Base-by-base conservation (phyloP, 2,797 vertebrate genomes). In the Siniperca obscura region DNA sequence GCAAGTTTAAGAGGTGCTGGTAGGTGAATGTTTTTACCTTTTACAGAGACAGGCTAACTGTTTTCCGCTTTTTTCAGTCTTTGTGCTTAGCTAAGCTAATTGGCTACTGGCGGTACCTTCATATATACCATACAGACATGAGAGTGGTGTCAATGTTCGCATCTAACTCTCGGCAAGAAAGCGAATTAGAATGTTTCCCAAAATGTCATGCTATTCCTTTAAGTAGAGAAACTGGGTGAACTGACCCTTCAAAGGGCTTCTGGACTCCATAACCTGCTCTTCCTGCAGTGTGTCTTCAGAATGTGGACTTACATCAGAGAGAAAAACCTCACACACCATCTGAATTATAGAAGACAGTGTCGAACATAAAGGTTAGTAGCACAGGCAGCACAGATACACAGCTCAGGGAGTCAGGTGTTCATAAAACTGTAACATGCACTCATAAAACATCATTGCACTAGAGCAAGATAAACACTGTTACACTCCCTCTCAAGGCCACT, bases 371-470 rank as follows among this genome's bases (percentile, higher is more conserved):
- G 64, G 77, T 81, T 70, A 65, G 70, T 53, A 22, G 57, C 74
- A 34, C 70, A 74, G 64, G 57, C 62, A 67, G 76, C 66, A 48
- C 12, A 7, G 61, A 74, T 52, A 4, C 76, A 34, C 52, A 36
- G 61, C 76, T 77, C 60, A 11, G 76, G 73, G 76, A 84, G 78
- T 80, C 78, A 83, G 44, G 79, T 86, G 81, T 62, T 88, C 78
- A 74, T 86, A 85, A 87, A 83, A 82, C 74, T 68, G 42, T 76
- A 86, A 85, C 76, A 78, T 52, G 55, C 42, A 50, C 82, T 85
- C 82, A 84, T 89, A 87, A 87, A 92, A 91, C 53, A 84, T 87
- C 48, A 85, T 61, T 76, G 82, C 65, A 6, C 53, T 25, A 79
- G 79, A 17, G 53, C 42, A 53, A 78, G 86, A 82, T 83, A 90